Evolutionary conservation across 2,888 invertebrate genomes (phyloP), one percentile per base, ranked within the genome.

Genomic region (Pammene aurita): DNA sequence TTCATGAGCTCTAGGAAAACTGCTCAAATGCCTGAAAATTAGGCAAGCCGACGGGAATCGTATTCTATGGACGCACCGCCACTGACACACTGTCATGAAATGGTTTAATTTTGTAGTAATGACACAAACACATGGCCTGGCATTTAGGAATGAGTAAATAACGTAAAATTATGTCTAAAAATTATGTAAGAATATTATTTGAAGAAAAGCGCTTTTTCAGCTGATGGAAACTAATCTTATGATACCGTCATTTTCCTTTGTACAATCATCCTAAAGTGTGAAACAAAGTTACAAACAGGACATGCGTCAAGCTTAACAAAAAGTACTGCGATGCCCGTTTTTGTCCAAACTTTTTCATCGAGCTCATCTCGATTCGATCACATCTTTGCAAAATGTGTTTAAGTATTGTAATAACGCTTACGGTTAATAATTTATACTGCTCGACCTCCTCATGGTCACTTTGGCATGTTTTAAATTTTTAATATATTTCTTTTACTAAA

Each of bases 361-460:
- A 26, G 11, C 61, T n/a, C n/a, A 13, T 38, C 18, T 55, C 52
- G 52, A 38, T 52, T 63, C n/a, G 4, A 56, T 57, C 56, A 63
- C 62, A 62, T 62, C 62, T 63, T 63, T 44, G 57, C 56, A 63
- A 64, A 68, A 58, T 64, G 50, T 26, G 50, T 57, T 65, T 58
- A 50, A 57, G 57, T 46, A 67, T 57, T 63, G 44, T 63, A 56
- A n/a, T n/a, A n/a, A n/a, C n/a, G n/a, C n/a, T 50, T 56, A 35
- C 57, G 34, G 42, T 63, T 68, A 38, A 7, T 58, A 44, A 63
- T 64, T 26, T 11, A 18, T 38, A 50, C 42, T 55, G 26, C 48
- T 34, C 50, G 42, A 67, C 67, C 41, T 67, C 56, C 50, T 42
- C 67, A 67, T 64, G 68, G 57, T 57, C 57, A 54, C 68, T 18